These are phyloP conservation scores for Myrmecophaga tridactyla DNA, from an alignment of 2,113 vertebrate genomes.

Conservation along the genomic window DNA sequence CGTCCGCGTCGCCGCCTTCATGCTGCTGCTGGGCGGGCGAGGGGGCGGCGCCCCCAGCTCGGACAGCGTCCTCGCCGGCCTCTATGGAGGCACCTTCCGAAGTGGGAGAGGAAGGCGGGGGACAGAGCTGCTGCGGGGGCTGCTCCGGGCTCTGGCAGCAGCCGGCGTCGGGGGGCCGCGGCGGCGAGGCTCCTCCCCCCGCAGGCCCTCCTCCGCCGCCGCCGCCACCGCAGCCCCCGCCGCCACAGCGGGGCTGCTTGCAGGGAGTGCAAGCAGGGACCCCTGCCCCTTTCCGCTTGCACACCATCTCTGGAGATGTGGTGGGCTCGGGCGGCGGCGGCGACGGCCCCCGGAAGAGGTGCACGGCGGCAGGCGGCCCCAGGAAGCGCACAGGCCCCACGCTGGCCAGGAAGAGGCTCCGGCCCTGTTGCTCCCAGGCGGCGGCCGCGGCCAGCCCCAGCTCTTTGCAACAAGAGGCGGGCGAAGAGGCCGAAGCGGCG, in stretches of 20 bases:
- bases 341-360: slow-evolving; percentile 73
- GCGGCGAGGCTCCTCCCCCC: slow-evolving; percentile 77
- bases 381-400: slow-evolving; percentile 77
- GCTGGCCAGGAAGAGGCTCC: slow-evolving; percentile 73
- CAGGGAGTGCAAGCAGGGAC: slow-evolving; percentile 90
- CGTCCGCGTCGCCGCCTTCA: slow-evolving; percentile 78
- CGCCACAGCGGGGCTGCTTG: slow-evolving; percentile 92
- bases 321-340: slow-evolving; percentile 75
- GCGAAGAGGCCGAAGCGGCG: slow-evolving; percentile 77
- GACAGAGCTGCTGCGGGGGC: slow-evolving; percentile 77
- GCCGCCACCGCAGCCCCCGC: slow-evolving; percentile 79
- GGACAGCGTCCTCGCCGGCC: slow-evolving; percentile 79
- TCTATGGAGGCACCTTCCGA: slow-evolving; percentile 48
- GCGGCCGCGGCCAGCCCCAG: slow-evolving; percentile 82
- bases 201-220: slow-evolving; percentile 75
- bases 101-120: slow-evolving; percentile 82
- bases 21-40: slow-evolving; percentile 54
- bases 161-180: slow-evolving; percentile 74
- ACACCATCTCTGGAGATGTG: slow-evolving; percentile 90
- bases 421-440: slow-evolving; percentile 74
- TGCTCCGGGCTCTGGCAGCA: slow-evolving; percentile 81
- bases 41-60: slow-evolving; percentile 42
- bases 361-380: slow-evolving; percentile 72
- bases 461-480: slow-evolving; percentile 76
- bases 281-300: slow-evolving; percentile 93